Base-by-base conservation (phyloP, 1,140 invertebrate species). In the Hycleus cichorii region DNA sequence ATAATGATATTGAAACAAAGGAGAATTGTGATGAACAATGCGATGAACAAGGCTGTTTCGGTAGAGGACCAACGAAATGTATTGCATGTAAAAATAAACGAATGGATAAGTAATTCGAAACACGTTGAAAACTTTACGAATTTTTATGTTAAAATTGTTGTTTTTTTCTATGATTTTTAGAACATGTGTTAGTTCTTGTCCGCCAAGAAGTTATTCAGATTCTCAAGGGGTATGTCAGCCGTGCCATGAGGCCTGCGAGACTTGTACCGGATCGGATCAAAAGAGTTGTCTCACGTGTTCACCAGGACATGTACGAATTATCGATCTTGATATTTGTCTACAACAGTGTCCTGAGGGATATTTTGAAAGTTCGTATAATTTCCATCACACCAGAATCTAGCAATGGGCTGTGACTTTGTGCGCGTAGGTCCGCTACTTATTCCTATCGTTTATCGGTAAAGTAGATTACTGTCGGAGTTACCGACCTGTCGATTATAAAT, bases 261-360 rank as follows among this genome's bases (percentile, higher is more conserved):
- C 87, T 18, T 92, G 89, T 65, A 85, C 86, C 7, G 90, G 88
- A 1, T 80, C 88, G 4, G 88, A 88, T n/a, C 87, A 89, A 64
- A 87, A 90, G 66, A 87, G 86, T 42, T 91, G 89, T 69, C 75
- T 91, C 3, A 85, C 86, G 6, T 91, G 89, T 74, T 87, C 87
- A 1, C 87, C 88, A 3, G 86, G 86, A 44, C 86, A 90, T 71
- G 77, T 90, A 11, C 77, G 87, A 68, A 84, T 91, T 50, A 84
- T 84, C 3, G 89, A 91, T 77, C 75, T 91, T 40, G 87, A 87
- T 39, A 84, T 91, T 2, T 91, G 89, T 62, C 72, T 91, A 42
- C 88, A 91, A 67, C 84, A 89, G 64, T 93, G 90, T 69, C 89
- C 89, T 0, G 89, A 91, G 66, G 88, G 89, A 40, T 93, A 92